phyloP scores from a whole-genome alignment of 2,888 invertebrate genomes.

The Acanthosepion esculentum region DNA sequence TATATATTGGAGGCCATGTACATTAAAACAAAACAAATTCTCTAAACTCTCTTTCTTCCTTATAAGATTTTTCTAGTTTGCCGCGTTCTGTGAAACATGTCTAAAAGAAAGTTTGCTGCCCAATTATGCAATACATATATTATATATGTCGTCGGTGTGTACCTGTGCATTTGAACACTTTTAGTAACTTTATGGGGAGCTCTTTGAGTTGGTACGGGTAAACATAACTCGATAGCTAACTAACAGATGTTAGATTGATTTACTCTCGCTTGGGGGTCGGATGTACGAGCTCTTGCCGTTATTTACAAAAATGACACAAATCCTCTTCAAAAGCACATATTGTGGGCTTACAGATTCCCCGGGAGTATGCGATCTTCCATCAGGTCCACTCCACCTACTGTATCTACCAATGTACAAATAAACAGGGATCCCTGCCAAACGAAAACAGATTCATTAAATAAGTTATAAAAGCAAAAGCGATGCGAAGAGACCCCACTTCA shows the following conservation, averaged over 20 bases:
- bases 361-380: neutral
- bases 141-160: neutral
- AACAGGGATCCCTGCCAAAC: neutral
- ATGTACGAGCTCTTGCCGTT: neutral
- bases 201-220: neutral
- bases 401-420: neutral
- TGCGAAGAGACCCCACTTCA: too few species aligned
- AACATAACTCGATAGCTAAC: neutral
- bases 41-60: too few species aligned
- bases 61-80: too few species aligned
- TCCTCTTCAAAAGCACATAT: neutral
- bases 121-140: too few species aligned
- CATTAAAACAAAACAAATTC: too few species aligned
- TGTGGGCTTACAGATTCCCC: neutral
- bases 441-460: too few species aligned
- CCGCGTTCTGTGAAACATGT: too few species aligned
- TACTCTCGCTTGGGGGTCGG: neutral
- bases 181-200: neutral
- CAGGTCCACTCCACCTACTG: neutral
- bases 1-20: too few species aligned
- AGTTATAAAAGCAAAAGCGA: too few species aligned
- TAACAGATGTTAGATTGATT: neutral
- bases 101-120: too few species aligned
- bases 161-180: neutral
- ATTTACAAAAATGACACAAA: neutral